Evolutionary conservation across 2,797 vertebrate species (phyloP).

Genomic region (Anas flavirostris): DNA sequence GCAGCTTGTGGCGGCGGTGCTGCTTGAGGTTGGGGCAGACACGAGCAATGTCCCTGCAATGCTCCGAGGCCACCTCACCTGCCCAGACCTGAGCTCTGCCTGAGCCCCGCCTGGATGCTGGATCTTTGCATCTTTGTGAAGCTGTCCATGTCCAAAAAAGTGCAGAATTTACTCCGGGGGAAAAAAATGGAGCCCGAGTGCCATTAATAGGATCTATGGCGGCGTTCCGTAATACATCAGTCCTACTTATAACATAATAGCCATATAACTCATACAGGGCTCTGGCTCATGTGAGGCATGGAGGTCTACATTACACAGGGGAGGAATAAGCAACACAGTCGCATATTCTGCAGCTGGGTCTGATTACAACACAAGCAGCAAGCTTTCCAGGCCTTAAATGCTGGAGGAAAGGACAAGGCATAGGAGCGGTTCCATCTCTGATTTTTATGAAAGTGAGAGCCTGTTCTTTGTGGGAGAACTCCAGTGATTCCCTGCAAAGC

Average conservation of each 20-base stretch:
- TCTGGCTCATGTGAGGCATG: slow-evolving; percentile 54
- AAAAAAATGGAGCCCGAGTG: slow-evolving; percentile 12
- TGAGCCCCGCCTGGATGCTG: background rate
- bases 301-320: slow-evolving; percentile 67
- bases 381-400: slow-evolving; percentile 12
- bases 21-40: background rate
- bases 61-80: background rate
- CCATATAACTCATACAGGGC: slow-evolving; percentile 70
- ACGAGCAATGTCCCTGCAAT: too few species aligned
- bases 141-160: slow-evolving; percentile 15
- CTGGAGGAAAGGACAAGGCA: slow-evolving; percentile 9
- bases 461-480: background rate
- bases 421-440: background rate
- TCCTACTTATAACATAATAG: slow-evolving; percentile 77
- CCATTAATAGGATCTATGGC: slow-evolving; percentile 71
- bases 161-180: slow-evolving; percentile 48
- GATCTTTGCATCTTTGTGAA: background rate
- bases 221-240: slow-evolving; percentile 70
- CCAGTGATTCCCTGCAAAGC: background rate
- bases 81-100: background rate
- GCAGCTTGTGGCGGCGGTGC: background rate
- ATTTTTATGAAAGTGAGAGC: slow-evolving; percentile 16
- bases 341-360: slow-evolving; percentile 19
- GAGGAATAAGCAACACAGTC: slow-evolving; percentile 67
- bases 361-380: slow-evolving; percentile 27